These are phyloP conservation scores for Rostratula benghalensis DNA, from an alignment of 2,113 vertebrate species.

Conservation along the genomic window DNA sequence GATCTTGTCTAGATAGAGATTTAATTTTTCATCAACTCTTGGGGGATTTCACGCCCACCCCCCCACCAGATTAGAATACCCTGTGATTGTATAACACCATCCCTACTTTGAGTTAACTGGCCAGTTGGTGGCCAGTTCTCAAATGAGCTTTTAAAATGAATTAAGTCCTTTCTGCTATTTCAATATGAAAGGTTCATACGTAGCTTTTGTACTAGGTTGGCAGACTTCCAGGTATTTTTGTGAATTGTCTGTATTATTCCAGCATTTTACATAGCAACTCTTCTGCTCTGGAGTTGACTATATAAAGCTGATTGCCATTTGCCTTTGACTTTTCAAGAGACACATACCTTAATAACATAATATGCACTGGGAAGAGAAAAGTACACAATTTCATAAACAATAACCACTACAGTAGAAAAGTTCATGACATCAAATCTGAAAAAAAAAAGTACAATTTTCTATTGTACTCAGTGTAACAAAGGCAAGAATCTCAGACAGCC, in stretches of 20 bases:
- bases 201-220: neutral
- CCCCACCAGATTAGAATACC: neutral
- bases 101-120: neutral
- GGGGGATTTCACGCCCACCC: no score
- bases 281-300: neutral
- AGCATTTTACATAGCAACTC: neutral
- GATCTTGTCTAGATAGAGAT: neutral
- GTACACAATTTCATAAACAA: neutral
- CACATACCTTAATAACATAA: accelerated
- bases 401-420: neutral
- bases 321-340: neutral
- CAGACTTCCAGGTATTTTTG: neutral
- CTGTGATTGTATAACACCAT: neutral
- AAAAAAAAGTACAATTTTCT: neutral
- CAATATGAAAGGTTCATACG: neutral
- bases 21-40: neutral
- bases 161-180: neutral
- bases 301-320: neutral
- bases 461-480: neutral
- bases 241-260: neutral
- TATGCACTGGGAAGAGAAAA: neutral
- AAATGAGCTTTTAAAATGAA: neutral
- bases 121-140: neutral
- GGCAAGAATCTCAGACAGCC: neutral
- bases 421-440: neutral